A percentile compares a stretch with the other conserved stretches of the same genome.
These are phyloP conservation scores for Pedetes capensis DNA, from an alignment of 2,113 vertebrate species.

Conservation along the genomic window DNA sequence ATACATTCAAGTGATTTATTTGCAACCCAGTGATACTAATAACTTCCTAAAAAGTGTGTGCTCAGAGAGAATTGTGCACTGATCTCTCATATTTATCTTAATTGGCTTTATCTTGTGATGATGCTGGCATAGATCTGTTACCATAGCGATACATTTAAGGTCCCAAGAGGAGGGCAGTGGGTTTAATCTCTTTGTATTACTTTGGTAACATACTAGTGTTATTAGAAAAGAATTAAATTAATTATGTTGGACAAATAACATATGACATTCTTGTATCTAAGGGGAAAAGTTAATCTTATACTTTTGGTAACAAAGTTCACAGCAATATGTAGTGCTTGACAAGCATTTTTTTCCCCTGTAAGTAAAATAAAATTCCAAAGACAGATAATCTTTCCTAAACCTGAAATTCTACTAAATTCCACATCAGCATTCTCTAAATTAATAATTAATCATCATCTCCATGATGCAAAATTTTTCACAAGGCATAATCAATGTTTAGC, in stretches of 20 bases:
- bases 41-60: constrained; percentile 35
- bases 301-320: neutral
- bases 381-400: neutral
- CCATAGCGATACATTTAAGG: constrained; percentile 41
- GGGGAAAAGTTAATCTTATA: constrained; percentile 38
- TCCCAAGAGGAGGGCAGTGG: neutral
- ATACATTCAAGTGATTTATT: neutral
- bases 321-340: neutral
- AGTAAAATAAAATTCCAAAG: neutral
- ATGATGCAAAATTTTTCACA: neutral
- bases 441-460: neutral
- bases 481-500: neutral
- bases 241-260: constrained; percentile 55
- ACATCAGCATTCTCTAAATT: neutral
- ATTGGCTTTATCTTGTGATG: constrained; percentile 49
- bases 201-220: constrained; percentile 41
- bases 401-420: neutral
- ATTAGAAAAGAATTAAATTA: constrained; percentile 66
- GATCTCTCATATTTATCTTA: constrained; percentile 56
- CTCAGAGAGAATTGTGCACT: neutral
- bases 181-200: neutral
- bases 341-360: neutral
- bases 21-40: constrained; percentile 5
- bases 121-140: constrained; percentile 35
- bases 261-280: constrained; percentile 12